Percentiles rank a stretch among this genome's conserved stretches.
phyloP scores from a whole-genome alignment of 2,888 invertebrate species.

The Hymenopus coronatus region DNA sequence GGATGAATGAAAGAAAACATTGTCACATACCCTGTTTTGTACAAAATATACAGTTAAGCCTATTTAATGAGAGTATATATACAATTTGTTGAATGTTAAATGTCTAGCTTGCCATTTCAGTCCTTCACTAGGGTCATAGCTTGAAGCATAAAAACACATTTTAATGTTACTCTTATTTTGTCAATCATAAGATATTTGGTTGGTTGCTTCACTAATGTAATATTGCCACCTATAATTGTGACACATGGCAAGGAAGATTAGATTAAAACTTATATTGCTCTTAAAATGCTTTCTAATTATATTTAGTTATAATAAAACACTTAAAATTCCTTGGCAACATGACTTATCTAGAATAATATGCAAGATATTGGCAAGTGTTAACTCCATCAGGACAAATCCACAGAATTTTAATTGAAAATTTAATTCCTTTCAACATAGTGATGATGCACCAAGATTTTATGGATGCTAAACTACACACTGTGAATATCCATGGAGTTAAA shows the following conservation, averaged over 20 bases:
- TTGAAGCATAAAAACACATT: background rate
- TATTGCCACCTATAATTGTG: background rate
- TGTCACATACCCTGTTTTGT: background rate
- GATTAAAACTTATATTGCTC: background rate
- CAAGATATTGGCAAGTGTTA: no score
- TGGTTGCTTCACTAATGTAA: background rate
- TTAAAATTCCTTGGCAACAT: background rate
- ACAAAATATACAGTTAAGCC: background rate
- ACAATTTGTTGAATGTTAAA: background rate
- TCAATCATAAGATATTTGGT: background rate
- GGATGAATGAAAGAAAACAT: background rate
- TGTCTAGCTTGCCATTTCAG: background rate
- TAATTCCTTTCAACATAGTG: no score
- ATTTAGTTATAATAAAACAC: background rate
- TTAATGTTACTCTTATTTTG: background rate
- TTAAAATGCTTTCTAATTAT: background rate
- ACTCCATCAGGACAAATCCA: no score
- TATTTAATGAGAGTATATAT: background rate
- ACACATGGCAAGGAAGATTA: background rate
- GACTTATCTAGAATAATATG: background rate
- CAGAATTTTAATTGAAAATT: no score
- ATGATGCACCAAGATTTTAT: no score
- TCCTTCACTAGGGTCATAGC: background rate
- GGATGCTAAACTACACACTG: no score
- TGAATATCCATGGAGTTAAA: no score